Evolutionary conservation across 2,888 invertebrate genomes (phyloP).

Genomic region (Oscheius sp.): DNA sequence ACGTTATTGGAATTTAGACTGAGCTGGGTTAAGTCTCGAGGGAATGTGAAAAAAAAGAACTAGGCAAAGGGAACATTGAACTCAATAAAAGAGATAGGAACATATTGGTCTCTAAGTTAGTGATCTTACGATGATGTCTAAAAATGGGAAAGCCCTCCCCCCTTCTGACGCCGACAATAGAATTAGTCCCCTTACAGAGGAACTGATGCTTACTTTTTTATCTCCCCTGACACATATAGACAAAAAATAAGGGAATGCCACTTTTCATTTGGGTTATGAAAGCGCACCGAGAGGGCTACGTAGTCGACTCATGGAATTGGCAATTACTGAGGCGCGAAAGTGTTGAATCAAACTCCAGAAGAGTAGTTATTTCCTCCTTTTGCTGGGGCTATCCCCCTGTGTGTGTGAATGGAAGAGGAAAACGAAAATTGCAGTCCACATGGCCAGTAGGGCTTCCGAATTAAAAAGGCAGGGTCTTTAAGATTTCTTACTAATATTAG

Average conservation of each 20-base stretch:
- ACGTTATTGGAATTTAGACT: not conserved
- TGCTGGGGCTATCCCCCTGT: too few species aligned
- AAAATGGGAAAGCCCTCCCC: not conserved
- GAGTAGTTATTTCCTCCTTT: too few species aligned
- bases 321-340: constrained; percentile 32
- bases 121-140: constrained; percentile 2
- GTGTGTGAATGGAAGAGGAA: not conserved
- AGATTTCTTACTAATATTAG: too few species aligned
- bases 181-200: constrained; percentile 16
- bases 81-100: not conserved
- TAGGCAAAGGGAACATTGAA: constrained; percentile 21
- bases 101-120: not conserved
- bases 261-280: constrained; percentile 21
- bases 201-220: not conserved
- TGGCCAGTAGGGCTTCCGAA: not conserved
- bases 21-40: not conserved
- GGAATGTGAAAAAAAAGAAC: constrained; percentile 1
- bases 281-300: not conserved
- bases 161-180: constrained; percentile 19
- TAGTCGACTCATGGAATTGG: constrained; percentile 3
- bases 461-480: too few species aligned
- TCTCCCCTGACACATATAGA: not conserved
- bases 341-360: constrained; percentile 23
- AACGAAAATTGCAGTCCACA: not conserved
- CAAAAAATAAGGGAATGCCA: constrained; percentile 13